Evolutionary conservation across 2,888 invertebrate genomes (phyloP), one percentile per base, ranked within the genome.

Genomic region (Heliconius aoede): DNA sequence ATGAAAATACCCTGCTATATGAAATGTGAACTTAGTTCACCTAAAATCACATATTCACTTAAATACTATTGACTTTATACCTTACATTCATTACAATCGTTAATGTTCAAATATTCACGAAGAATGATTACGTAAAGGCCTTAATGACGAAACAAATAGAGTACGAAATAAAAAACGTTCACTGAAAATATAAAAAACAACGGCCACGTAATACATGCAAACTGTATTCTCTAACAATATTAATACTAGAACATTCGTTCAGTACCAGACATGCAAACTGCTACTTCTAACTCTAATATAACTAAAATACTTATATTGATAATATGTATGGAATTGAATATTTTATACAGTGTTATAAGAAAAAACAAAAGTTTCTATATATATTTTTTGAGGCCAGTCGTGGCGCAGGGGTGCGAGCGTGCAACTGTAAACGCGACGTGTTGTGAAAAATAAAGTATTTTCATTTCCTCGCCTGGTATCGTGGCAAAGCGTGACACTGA

Each of bases 201-300:
- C 32, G 46, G 84, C 83, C 84, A 86, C 82, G 82, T 87, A 85
- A 86, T 87, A 82, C 87, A 89, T 89, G 89, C 88, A 87, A 88
- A 86, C 85, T 83, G 86, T 55, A 64, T 32, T 86, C 82, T 82
- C 84, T 83, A 84, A 86, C 86, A 84, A 86, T 87, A 86, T 84
- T 84, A 88, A 89, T 88, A 84, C 84, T 83, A 46, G 46, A 85
- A 87, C 83, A 83, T 86, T 86, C 82, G 80, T 79, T 79, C 28
- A 76, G 74, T 81, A 80, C 82, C 76, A 87, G 85, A 87, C 89
- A 89, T 90, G 89, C 89, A 87, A 90, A 88, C 87, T 83, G 26
- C 30, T 46, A 30, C 67, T 61, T 58, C 40, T 26, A 58, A 60
- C 76, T 75, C 78, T 81, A 74, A 77, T 40, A 64, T 55, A 65